Evolutionary conservation across 2,113 vertebrate species (phyloP), one percentile per base, ranked within the genome.

Genomic region (Cariama cristata): DNA sequence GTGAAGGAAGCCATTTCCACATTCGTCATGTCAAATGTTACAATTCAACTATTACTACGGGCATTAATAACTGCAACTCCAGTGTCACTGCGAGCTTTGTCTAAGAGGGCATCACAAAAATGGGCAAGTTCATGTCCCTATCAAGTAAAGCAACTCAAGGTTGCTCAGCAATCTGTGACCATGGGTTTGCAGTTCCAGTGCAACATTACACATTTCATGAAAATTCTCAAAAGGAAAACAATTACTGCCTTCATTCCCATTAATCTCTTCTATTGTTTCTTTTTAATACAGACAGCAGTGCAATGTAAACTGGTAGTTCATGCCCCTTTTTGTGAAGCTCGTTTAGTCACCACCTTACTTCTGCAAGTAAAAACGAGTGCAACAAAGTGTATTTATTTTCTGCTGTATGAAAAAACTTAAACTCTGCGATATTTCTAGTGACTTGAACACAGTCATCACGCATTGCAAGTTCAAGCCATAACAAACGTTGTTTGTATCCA

Each of bases 371-470:
- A 91, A 94, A 91, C n/a, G 30, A 80, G 21, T n/a, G 32, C 23
- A 93, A 69, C 23, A 44, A 67, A 88, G 14, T 1, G 0, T 50
- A 68, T 53, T 79, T 69, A 23, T 90, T 79, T 85, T 89, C 76
- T 28, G 14, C 23, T 26, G 5, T 73, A 74, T 1, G 13, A 94
- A 79, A 21, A 90, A 49, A 86, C 38, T 58, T 79, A 82, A 88
- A 20, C 20, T 73, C 67, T 76, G 32, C 38, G 88, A 50, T 56
- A 69, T 53, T 76, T 88, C 69, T 74, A 79, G 24, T 40, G 9
- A 82, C 45, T 90, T 86, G 82, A 93, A 79, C 30, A 53, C 28
- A 95, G 73, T 79, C 58, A 95, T 73, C 90, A 93, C 22, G 27
- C 38, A 94, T 59, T 86, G 23, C 42, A 94, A 93, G 47, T 94